These are phyloP conservation scores for Drosophila lini DNA, from an alignment of 1,140 invertebrate species.

Conservation along the genomic window DNA sequence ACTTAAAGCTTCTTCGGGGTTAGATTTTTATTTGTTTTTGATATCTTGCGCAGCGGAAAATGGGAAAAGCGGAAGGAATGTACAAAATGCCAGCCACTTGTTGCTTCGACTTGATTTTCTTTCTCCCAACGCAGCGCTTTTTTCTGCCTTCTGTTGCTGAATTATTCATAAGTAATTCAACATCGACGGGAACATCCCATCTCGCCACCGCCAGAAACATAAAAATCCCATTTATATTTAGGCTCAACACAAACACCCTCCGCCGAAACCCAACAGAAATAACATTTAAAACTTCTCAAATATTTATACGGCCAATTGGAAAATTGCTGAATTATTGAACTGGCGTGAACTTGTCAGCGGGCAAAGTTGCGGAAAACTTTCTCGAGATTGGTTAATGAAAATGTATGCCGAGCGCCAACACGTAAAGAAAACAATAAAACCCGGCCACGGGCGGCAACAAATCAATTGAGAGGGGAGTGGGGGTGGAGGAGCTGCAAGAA, in stretches of 20 bases:
- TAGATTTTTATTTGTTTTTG: slow-evolving; percentile 22
- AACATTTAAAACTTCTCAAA: slow-evolving; percentile 55
- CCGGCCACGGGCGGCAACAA: slow-evolving; percentile 36
- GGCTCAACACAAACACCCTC: slow-evolving; percentile 38
- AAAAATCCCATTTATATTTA: slow-evolving; percentile 62
- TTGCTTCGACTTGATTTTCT: slow-evolving; percentile 30
- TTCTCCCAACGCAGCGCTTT: slow-evolving; percentile 19
- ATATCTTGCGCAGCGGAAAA: slow-evolving; percentile 2
- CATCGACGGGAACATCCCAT: slow-evolving; percentile 5
- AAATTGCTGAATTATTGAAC: slow-evolving; percentile 52
- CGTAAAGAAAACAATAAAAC: slow-evolving; percentile 50
- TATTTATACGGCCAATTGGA: slow-evolving; percentile 55
- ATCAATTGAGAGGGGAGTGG: slow-evolving; percentile 55
- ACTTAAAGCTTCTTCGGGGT: slow-evolving; percentile 26
- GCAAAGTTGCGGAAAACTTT: slow-evolving; percentile 31
- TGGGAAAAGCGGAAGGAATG: slow-evolving; percentile 2
- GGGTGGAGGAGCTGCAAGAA: slow-evolving; percentile 5
- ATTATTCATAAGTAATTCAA: slow-evolving; percentile 49
- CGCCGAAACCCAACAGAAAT: slow-evolving; percentile 2
- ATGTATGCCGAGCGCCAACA: slow-evolving; percentile 58
- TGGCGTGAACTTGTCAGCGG: slow-evolving; percentile 28
- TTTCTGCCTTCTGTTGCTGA: slow-evolving; percentile 17
- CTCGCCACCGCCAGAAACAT: slow-evolving; percentile 34
- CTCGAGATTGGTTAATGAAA: slow-evolving; percentile 57
- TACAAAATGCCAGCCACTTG: slow-evolving; percentile 41